A percentile compares a stretch with the other conserved stretches of the same genome.
Conservation (phyloP, 2,113 vertebrate species). For the Pampusana beccarii region DNA sequence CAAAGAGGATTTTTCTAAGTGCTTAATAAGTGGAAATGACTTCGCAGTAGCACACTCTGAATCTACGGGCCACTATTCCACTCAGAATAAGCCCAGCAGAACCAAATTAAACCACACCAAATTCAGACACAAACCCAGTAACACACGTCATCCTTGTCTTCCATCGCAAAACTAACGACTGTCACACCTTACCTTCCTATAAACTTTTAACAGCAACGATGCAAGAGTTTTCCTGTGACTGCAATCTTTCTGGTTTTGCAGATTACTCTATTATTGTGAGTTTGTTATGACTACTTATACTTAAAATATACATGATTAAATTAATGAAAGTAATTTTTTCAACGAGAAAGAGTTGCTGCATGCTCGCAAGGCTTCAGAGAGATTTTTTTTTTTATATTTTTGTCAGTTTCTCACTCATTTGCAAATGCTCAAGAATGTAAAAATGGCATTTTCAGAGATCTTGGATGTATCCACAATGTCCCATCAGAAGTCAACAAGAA, state of each 20-base stretch:
- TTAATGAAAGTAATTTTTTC: background rate
- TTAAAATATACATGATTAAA: background rate
- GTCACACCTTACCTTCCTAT: background rate
- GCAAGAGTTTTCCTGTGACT: background rate
- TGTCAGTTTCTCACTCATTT: background rate
- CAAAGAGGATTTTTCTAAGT: slow-evolving; percentile 76
- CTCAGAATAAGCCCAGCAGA: background rate
- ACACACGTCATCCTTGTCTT: background rate
- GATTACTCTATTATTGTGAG: background rate
- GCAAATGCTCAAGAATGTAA: background rate
- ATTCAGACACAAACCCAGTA: background rate
- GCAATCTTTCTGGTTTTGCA: background rate
- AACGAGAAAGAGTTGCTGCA: background rate
- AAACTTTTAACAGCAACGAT: background rate
- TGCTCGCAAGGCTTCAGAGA: background rate
- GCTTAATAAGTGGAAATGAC: slow-evolving; percentile 65
- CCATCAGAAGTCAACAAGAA: background rate
- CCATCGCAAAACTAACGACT: accelerated
- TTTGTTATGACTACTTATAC: background rate
- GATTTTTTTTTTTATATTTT: background rate
- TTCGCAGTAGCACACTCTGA: slow-evolving; percentile 28
- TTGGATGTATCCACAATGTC: background rate
- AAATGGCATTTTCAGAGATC: background rate
- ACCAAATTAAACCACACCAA: background rate
- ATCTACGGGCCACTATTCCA: background rate